Percentiles rank a stretch among this genome's conserved stretches.
These are phyloP conservation scores for Nymphalis io DNA, from an alignment of 1,140 invertebrate genomes.

Conservation along the genomic window DNA sequence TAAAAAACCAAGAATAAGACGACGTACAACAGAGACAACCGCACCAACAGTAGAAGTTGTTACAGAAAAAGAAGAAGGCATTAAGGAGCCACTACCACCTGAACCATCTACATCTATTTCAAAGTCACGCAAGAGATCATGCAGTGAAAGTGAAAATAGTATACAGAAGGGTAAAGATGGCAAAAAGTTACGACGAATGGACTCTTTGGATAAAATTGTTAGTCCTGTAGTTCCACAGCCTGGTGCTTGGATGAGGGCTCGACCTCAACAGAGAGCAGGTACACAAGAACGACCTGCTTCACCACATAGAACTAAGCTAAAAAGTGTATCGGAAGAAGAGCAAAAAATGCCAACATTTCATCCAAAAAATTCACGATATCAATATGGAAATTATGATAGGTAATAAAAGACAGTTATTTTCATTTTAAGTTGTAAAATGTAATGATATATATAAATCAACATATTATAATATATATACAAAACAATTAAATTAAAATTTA, in stretches of 20 bases:
- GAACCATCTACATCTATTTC: constrained; percentile 63
- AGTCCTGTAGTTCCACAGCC: constrained; percentile 95
- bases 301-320: constrained; percentile 62
- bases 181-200: constrained; percentile 84
- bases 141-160: constrained; percentile 76
- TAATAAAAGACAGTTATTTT: constrained; percentile 43
- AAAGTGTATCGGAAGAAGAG: constrained; percentile 61
- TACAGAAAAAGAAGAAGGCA: constrained; percentile 54
- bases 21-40: constrained; percentile 82
- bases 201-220: constrained; percentile 93
- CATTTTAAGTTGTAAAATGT: too few species aligned
- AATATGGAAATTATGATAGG: constrained; percentile 97
- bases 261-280: constrained; percentile 57
- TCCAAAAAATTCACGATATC: constrained; percentile 89
- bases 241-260: constrained; percentile 86
- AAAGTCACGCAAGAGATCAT: constrained; percentile 69
- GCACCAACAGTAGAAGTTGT: constrained; percentile 51
- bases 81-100: constrained; percentile 63
- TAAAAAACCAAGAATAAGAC: constrained; percentile 81
- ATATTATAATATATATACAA: neutral
- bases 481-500: constrained; percentile 15
- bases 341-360: constrained; percentile 86
- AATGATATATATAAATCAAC: too few species aligned
- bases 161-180: constrained; percentile 75
- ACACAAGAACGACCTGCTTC: constrained; percentile 61